Conservation (phyloP, 2,888 invertebrate genomes). For the Polyommatus icarus region DNA sequence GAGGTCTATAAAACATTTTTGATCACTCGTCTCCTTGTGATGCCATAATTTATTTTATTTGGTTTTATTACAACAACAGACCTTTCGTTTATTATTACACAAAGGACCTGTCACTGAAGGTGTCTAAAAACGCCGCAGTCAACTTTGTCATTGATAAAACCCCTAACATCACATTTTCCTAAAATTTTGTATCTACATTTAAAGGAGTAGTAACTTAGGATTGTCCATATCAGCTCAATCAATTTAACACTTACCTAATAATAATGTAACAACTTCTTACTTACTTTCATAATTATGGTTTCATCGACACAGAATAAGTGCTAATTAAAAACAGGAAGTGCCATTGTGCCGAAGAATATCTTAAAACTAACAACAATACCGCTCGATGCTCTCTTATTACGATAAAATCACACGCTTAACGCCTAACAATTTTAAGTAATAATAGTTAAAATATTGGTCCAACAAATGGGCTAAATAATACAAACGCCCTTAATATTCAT, state of each 20-base stretch:
- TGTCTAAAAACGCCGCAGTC: constrained; percentile 67
- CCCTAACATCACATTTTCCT: constrained; percentile 77
- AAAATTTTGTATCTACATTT: constrained; percentile 74
- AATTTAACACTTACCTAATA: constrained; percentile 81
- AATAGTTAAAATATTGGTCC: constrained; percentile 81
- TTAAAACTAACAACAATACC: constrained; percentile 80
- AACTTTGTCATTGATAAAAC: constrained; percentile 80
- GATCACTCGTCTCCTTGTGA: constrained; percentile 58
- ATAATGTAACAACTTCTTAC: constrained; percentile 80
- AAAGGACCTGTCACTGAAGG: constrained; percentile 55
- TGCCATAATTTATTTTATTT: constrained; percentile 49
- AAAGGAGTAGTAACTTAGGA: constrained; percentile 78
- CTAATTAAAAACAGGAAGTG: constrained; percentile 81
- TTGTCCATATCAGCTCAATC: constrained; percentile 79
- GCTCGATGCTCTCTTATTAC: constrained; percentile 79
- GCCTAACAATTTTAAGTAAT: constrained; percentile 81
- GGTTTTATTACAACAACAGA: constrained; percentile 52
- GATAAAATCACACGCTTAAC: constrained; percentile 81
- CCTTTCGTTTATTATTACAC: constrained; percentile 50
- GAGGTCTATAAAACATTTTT: constrained; percentile 67
- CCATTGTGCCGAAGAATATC: constrained; percentile 79
- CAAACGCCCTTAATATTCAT: constrained; percentile 81
- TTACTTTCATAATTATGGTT: constrained; percentile 77
- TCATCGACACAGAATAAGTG: constrained; percentile 81
- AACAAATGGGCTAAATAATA: constrained; percentile 82